Percentiles rank a stretch among this genome's conserved stretches.
These are phyloP conservation scores for Thecophora atra DNA, from an alignment of 2,888 invertebrate genomes.

Conservation along the genomic window DNA sequence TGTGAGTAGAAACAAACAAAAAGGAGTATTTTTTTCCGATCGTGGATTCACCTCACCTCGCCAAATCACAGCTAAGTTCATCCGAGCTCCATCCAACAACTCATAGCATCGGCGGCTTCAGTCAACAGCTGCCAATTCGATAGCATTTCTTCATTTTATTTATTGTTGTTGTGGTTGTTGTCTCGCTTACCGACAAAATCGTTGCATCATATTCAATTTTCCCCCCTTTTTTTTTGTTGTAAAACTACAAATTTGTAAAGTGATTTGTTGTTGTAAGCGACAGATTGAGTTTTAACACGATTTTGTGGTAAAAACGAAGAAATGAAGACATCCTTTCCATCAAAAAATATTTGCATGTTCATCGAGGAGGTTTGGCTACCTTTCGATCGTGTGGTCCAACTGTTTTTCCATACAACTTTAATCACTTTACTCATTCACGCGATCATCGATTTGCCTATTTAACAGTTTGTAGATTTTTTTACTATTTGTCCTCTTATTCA, in stretches of 20 bases:
- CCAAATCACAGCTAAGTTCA: no score
- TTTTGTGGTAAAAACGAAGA: constrained; percentile 15
- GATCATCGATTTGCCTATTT: neutral
- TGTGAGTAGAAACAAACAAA: neutral
- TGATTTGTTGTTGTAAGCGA: constrained; percentile 16
- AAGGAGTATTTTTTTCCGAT: neutral
- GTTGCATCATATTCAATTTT: constrained; percentile 7
- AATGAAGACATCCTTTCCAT: constrained; percentile 20
- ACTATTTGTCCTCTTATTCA: neutral
- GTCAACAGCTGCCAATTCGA: no score
- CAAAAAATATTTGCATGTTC: neutral
- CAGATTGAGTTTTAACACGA: constrained; percentile 22
- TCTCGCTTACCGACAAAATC: neutral
- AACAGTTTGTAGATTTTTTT: neutral
- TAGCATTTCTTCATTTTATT: neutral
- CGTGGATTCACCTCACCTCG: no score
- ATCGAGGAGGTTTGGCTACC: neutral
- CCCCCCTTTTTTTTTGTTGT: neutral
- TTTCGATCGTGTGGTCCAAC: neutral
- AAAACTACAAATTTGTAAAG: constrained; percentile 13
- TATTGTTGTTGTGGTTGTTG: constrained; percentile 8
- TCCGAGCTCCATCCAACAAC: no score
- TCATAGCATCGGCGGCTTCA: no score
- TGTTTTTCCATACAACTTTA: neutral
- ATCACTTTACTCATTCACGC: neutral